Conservation (phyloP, 2,797 vertebrate species). For the Pangasius sanitwongsei region DNA sequence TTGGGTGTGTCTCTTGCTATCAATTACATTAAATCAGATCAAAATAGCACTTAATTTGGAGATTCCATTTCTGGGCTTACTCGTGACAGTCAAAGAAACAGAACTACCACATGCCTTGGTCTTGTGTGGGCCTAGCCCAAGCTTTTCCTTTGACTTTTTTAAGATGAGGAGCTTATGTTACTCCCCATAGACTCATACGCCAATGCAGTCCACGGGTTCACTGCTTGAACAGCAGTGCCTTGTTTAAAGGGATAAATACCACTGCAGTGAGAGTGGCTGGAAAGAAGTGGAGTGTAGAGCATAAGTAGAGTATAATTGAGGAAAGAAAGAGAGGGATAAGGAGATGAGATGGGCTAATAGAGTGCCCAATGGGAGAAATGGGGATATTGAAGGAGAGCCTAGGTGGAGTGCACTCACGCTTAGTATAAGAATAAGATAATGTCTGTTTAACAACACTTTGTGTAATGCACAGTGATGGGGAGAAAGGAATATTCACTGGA, state of each 20-base stretch:
- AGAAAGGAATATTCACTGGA: neutral
- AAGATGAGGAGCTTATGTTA: slow-evolving; percentile 40
- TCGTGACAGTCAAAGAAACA: neutral
- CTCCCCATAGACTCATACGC: slow-evolving; percentile 47
- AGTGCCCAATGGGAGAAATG: slow-evolving; percentile 38
- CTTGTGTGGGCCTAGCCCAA: neutral
- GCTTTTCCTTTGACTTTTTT: slow-evolving; percentile 10
- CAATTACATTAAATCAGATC: slow-evolving; percentile 26
- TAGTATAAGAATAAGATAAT: slow-evolving; percentile 9
- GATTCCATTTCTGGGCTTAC: neutral
- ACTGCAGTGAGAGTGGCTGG: slow-evolving; percentile 52
- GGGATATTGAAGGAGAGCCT: slow-evolving; percentile 41
- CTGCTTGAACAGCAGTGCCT: slow-evolving; percentile 40
- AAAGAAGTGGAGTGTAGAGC: slow-evolving; percentile 46
- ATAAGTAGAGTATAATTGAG: slow-evolving; percentile 48
- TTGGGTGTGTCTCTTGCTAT: slow-evolving; percentile 29
- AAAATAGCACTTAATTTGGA: slow-evolving; percentile 18
- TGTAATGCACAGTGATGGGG: neutral
- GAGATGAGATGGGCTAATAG: slow-evolving; percentile 38
- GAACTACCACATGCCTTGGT: neutral
- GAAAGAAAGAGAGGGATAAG: slow-evolving; percentile 47
- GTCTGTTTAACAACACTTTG: slow-evolving; percentile 6
- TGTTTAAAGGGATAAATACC: slow-evolving; percentile 54
- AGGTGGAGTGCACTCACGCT: slow-evolving; percentile 46
- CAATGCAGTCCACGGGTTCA: slow-evolving; percentile 47